A percentile compares a stretch with the other conserved stretches of the same genome.
phyloP scores from a whole-genome alignment of 2,797 vertebrate species.

The Parotocinclus haroldoi region DNA sequence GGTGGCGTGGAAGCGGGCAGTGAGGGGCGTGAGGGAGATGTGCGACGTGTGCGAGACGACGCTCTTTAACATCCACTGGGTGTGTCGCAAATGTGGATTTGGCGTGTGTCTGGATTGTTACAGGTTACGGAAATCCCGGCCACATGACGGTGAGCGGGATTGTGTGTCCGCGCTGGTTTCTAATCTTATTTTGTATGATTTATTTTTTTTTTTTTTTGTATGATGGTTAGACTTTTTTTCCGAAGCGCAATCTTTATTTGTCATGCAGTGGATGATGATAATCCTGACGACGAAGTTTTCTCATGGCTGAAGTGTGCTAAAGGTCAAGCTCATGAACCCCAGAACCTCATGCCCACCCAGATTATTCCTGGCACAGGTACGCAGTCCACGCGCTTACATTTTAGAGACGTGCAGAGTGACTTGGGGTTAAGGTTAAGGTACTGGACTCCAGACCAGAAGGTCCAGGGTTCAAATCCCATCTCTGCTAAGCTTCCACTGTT shows the following conservation, averaged over 20 bases:
- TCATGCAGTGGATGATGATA: slow-evolving; percentile 81
- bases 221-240: not conserved
- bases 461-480: too few relatives aligned
- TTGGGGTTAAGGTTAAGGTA: too few relatives aligned
- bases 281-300: slow-evolving; percentile 92
- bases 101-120: slow-evolving; percentile 98
- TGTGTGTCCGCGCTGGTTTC: too few relatives aligned
- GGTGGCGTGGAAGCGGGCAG: slow-evolving; percentile 98
- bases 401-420: too few relatives aligned
- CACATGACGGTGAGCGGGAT: slow-evolving; percentile 79
- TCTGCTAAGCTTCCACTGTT: too few relatives aligned
- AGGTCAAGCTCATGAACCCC: slow-evolving; percentile 96
- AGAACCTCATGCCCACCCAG: slow-evolving; percentile 98
- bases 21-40: slow-evolving; percentile 95
- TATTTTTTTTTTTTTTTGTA: too few relatives aligned
- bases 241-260: not conserved
- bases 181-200: too few relatives aligned
- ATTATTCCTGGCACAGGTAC: slow-evolving; percentile 98
- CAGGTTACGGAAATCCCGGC: slow-evolving; percentile 87
- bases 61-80: slow-evolving; percentile 98
- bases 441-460: too few relatives aligned
- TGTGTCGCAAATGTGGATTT: slow-evolving; percentile 98
- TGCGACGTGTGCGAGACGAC: slow-evolving; percentile 98
- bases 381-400: too few relatives aligned
- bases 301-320: slow-evolving; percentile 98